These are phyloP conservation scores for Chelmon rostratus DNA, from an alignment of 2,797 vertebrate genomes.

Conservation along the genomic window DNA sequence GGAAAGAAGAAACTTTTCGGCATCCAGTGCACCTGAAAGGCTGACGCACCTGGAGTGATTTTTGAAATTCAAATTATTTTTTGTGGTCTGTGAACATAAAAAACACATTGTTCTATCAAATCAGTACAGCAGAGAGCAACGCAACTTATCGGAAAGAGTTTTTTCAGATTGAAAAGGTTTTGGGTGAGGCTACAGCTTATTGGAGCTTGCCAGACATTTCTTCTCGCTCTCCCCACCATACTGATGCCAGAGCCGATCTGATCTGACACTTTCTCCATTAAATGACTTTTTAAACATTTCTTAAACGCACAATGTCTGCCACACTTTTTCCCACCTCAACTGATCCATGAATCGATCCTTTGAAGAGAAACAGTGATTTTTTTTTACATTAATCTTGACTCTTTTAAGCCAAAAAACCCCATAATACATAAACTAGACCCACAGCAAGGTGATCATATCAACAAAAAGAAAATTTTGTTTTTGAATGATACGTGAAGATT, in stretches of 20 bases:
- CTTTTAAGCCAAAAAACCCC: too few relatives aligned
- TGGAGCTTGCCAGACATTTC: neutral
- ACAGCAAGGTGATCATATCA: too few relatives aligned
- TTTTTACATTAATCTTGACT: neutral
- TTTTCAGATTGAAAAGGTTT: neutral
- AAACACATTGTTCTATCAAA: neutral
- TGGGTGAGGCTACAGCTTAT: neutral
- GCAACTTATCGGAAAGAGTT: neutral
- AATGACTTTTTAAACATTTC: neutral
- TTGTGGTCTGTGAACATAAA: neutral
- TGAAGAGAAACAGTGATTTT: neutral
- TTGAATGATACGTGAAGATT: too few relatives aligned
- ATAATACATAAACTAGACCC: too few relatives aligned
- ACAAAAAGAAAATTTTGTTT: too few relatives aligned
- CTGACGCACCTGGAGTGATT: neutral
- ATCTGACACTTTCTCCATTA: neutral
- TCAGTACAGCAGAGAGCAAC: neutral
- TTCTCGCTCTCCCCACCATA: too few relatives aligned
- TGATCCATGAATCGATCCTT: neutral
- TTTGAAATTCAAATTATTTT: slow-evolving; percentile 6
- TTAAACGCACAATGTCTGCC: neutral
- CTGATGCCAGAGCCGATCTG: too few relatives aligned
- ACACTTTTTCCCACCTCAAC: neutral
- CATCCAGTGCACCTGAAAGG: slow-evolving; percentile 1
- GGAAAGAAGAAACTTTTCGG: slow-evolving; percentile 32